Evolutionary conservation across 2,888 invertebrate genomes (phyloP).

Genomic region (Pasiphila rectangulata): DNA sequence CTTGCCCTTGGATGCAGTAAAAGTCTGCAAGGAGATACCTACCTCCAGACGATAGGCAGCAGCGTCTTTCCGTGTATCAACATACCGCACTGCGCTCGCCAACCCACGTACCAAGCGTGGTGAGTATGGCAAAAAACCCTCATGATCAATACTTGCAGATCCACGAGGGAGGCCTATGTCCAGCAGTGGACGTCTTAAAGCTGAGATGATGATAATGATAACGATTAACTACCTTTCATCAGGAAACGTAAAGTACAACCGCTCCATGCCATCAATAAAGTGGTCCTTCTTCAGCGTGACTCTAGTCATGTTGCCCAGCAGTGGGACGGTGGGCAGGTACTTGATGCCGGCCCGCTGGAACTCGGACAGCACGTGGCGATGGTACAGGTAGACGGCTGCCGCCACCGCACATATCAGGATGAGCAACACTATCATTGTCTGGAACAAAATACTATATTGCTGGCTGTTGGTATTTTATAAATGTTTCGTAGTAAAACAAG

Average conservation of each 20-base stretch:
- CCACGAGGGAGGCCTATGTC: too few species aligned
- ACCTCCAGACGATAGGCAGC: too few species aligned
- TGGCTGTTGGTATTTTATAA: too few species aligned
- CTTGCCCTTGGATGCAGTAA: too few species aligned
- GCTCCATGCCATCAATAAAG: slow-evolving; percentile 34
- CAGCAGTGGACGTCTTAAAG: too few species aligned
- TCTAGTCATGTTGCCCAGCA: slow-evolving; percentile 25
- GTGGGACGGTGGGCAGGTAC: slow-evolving; percentile 37
- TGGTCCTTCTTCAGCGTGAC: slow-evolving; percentile 37
- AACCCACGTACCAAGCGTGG: too few species aligned
- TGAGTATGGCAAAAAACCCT: too few species aligned
- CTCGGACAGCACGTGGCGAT: slow-evolving; percentile 34
- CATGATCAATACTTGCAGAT: too few species aligned
- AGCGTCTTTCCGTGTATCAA: too few species aligned
- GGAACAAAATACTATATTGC: not conserved
- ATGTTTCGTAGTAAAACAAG: not conserved
- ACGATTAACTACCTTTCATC: slow-evolving; percentile 42
- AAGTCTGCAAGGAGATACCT: too few species aligned
- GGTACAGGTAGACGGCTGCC: slow-evolving; percentile 38
- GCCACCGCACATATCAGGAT: slow-evolving; percentile 43
- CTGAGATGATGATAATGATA: not conserved
- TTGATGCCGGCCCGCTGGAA: slow-evolving; percentile 46
- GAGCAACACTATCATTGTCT: slow-evolving; percentile 33
- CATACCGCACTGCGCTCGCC: too few species aligned
- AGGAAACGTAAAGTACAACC: slow-evolving; percentile 38